A percentile compares a stretch with the other conserved stretches of the same genome.
Conservation (phyloP, 2,113 vertebrate genomes). For the Callipepla squamata region DNA sequence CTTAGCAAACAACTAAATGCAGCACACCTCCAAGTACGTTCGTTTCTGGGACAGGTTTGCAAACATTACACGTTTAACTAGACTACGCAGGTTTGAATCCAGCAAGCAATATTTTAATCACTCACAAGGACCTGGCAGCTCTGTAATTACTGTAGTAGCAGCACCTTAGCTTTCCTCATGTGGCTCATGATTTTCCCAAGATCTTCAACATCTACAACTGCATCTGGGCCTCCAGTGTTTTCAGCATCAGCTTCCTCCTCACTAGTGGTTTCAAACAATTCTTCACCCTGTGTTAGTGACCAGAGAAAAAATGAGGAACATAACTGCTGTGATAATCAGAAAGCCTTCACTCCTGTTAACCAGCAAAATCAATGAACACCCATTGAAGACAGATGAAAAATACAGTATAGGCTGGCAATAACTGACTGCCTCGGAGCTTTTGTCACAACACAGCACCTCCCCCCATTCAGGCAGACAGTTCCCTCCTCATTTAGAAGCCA, state of each 20-base stretch:
- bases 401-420: background rate
- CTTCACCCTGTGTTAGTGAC: constrained; percentile 63
- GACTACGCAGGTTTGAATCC: background rate
- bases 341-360: background rate
- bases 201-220: constrained; percentile 90
- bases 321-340: background rate
- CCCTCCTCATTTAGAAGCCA: background rate
- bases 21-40: background rate
- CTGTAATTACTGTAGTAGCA: rapidly evolving
- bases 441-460: background rate
- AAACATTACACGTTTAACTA: background rate
- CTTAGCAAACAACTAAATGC: background rate
- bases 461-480: background rate
- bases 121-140: background rate
- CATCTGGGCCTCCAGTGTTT: constrained; percentile 34
- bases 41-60: background rate
- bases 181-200: constrained; percentile 85
- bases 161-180: constrained; percentile 87
- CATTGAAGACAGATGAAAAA: background rate
- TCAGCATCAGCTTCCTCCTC: constrained; percentile 78
- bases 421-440: background rate
- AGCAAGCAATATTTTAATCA: background rate
- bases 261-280: constrained; percentile 86
- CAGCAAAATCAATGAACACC: background rate
- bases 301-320: background rate